Base-by-base conservation (phyloP, 2,797 vertebrate species). In the Notoglanidium macrostoma region DNA sequence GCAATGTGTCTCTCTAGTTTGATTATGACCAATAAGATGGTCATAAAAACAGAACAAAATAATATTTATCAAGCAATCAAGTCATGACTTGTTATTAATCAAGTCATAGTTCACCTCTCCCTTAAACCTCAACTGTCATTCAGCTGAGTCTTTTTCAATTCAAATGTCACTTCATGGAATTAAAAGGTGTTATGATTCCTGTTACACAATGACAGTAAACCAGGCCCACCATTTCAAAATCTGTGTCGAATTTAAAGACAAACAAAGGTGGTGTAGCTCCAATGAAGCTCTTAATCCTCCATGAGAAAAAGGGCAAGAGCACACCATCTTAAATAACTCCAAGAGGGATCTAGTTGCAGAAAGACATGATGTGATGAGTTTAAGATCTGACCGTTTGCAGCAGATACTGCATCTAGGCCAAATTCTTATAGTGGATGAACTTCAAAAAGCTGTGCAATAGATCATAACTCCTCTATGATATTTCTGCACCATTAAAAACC, bases 331-430 rank as follows among this genome's bases (percentile, higher is more conserved):
- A 32, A 63, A 76, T 61, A 65, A 14, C 46, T 44, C 57, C 55
- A 59, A 59, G 21, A 40, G 35, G 2, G 77, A 80, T 80, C 55
- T 80, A 79, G 77, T 79, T 79, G 2, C 77, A 12, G 55, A 57
- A 79, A 44, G 0, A 54, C 21, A 40, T 59, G 29, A 14, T 79
- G 54, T 78, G n/a, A 49, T 49, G 74, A 55, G 74, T 77, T 74
- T 51, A 74, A n/a, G 73, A 51, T 29, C 46, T 76, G 73, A 46
- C 73, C 29, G 46, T 29, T 55, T 78, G 35, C 85, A 70, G 76
- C 21, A 79, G 61, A 55, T 57, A 7, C 23, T 23, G 40, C 1
- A 63, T 49, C 21, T 29, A 72, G 65, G 76, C 65, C 9, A 44
- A 54, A 35, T 70, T 40, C 17, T 35, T 54, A 86, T 10, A 35